Conservation (phyloP, 2,113 vertebrate species). For the Bubo scandiacus region DNA sequence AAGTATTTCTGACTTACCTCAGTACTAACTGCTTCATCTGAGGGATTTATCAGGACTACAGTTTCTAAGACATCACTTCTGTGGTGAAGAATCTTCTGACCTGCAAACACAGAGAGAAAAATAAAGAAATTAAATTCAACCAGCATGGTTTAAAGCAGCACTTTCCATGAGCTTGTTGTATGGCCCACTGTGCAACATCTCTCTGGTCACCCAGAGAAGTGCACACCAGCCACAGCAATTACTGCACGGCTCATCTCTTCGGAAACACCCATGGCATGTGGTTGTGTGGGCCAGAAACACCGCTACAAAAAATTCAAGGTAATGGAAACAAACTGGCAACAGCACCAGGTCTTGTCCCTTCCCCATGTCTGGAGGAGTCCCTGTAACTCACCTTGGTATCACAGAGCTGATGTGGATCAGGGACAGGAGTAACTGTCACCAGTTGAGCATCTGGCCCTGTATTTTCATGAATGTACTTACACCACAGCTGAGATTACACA, state of each 20-base stretch:
- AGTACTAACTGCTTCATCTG: slow-evolving; percentile 93
- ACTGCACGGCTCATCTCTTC: neutral
- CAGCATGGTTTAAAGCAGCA: neutral
- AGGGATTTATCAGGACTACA: slow-evolving; percentile 95
- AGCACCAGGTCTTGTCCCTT: neutral
- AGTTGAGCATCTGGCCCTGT: neutral
- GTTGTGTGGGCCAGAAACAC: neutral
- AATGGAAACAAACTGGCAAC: neutral
- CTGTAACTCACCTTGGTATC: neutral
- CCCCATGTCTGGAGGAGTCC: neutral
- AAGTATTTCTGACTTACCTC: slow-evolving; percentile 77
- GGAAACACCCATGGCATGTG: neutral
- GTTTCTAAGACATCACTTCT: slow-evolving; percentile 94
- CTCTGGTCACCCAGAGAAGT: neutral
- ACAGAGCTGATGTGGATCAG: neutral
- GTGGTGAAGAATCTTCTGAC: slow-evolving; percentile 97
- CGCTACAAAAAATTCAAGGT: neutral
- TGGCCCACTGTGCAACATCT: neutral
- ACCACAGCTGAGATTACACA: neutral
- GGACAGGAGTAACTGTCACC: neutral
- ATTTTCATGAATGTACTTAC: neutral
- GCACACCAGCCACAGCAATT: neutral
- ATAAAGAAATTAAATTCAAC: neutral
- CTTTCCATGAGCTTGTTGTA: neutral
- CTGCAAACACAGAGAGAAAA: slow-evolving; percentile 72